Evolutionary conservation across 1,140 invertebrate species (phyloP), one percentile per base, ranked within the genome.

Genomic region (Triops cancriformis): DNA sequence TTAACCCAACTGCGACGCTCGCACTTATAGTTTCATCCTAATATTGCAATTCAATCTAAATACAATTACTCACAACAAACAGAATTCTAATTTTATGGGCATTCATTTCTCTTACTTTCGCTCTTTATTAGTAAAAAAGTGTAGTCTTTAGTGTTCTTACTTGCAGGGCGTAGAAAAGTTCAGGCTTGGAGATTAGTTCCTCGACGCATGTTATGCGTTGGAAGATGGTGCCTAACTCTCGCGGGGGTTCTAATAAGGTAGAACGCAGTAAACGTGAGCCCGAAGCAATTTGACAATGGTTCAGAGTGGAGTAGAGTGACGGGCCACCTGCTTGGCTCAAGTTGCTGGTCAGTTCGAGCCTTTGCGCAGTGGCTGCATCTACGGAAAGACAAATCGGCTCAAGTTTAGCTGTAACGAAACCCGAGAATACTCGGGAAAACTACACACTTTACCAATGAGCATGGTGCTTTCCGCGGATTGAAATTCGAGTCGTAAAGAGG

Each of bases 381-480:
- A 28, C 73, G 75, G 72, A 76, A 26, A 37, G 31, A 37, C 31
- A 37, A 37, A 37, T 37, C 51, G 72, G 37, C 28, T 26, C 26
- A 42, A 75, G 72, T 41, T n/a, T 73, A 42, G 31, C 73, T 81
- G 76, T 79, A 79, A 77, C 77, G 64, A 76, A 26, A 80, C 74
- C 77, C 28, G 31, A 37, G 31, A 37, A 37, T 37, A 37, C 31
- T 37, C 31, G 31, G 31, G 78, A 79, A 77, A 79, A 79, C 10
- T 77, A 72, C 77, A 51, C 23, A n/a, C n/a, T n/a, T 6, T 88
- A 94, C 94, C 94, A 82, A 98, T 94, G 80, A 92, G 87, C 81
- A 92, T 92, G n/a, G 91, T 91, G 80, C 94, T 90, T 85, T 94
- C 90, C 45, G 92, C 91, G 31, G 89, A 90, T 83, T 92, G 90